Conservation (phyloP, 1,140 invertebrate species). For the Eriosoma lanigerum region DNA sequence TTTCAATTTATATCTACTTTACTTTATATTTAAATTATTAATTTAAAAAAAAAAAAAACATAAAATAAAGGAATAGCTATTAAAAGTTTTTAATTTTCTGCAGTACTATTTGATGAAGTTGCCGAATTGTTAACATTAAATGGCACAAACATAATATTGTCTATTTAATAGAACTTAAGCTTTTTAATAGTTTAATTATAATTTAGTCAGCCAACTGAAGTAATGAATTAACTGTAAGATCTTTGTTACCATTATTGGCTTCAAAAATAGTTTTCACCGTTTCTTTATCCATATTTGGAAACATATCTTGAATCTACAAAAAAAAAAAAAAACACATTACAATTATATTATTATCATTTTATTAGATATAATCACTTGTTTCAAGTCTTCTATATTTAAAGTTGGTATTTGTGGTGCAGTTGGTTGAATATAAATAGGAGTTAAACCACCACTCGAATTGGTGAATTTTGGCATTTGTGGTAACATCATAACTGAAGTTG, state of each 20-base stretch:
- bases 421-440: constrained; percentile 60
- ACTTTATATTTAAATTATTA: not conserved
- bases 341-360: not conserved
- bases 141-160: constrained; percentile 32
- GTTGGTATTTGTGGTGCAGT: constrained; percentile 58
- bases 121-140: not conserved
- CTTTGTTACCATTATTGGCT: constrained; percentile 86
- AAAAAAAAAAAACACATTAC: constrained; percentile 21
- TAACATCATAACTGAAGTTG: constrained; percentile 66
- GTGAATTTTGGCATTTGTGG: constrained; percentile 59
- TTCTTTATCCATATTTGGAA: constrained; percentile 89
- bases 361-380: constrained; percentile 64
- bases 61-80: too few relatives aligned
- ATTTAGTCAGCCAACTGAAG: constrained; percentile 69
- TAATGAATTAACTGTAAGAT: constrained; percentile 85
- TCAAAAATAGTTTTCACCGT: constrained; percentile 89
- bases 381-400: constrained; percentile 71
- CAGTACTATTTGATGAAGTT: not conserved
- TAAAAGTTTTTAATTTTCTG: not conserved
- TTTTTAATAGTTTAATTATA: not conserved
- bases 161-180: not conserved
- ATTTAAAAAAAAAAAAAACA: not conserved
- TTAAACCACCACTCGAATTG: constrained; percentile 58
- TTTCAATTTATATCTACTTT: not conserved
- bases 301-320: constrained; percentile 89